Base-by-base conservation (phyloP, 1,140 invertebrate species). In the Listronotus oregonensis region DNA sequence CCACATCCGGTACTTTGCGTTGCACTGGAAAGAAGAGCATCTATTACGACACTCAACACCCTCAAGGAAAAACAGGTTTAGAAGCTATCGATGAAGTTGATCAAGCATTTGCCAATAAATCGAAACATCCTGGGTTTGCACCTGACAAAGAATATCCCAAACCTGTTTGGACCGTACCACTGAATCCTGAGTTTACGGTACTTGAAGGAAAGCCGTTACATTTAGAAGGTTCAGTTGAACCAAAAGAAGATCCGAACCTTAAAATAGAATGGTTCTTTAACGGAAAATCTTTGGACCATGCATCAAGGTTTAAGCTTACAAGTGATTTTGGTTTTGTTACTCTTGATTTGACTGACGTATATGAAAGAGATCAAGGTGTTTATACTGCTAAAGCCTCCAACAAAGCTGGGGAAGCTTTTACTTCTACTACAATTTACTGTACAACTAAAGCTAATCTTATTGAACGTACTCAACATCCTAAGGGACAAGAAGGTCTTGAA, bases 161-260 rank as follows among this genome's bases (percentile, higher is more conserved):
- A 78, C 95, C 95, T 44, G 85, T 92, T 64, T 98, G 95, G 88
- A 89, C 88, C 1, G 88, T 90, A 43, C 93, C 92, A 40, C 82
- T 95, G 52, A 86, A 87, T 77, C 84, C 89, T 14, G 90, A 94
- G 80, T 90, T 93, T 73, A 88, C 87, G 74, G 81, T 98, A n/a
- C 85, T 88, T 59, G 97, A 99, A 83, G 90, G 92, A 40, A 89
- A 97, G 80, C 85, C 92, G 1, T 84, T 97, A 34, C 93, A 96
- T 79, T 84, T 99, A 63, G 95, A 98, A 80, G 95, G 91, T 49
- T 90, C 92, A 75, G 93, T 97, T 6, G 93, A 96, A 80, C 97
- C 97, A 0, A 94, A 97, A 78, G 90, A 96, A 77, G 97, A 99
- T 85, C 97, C 97, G 3, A 91, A 96, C 75, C 82, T 96, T n/a